A percentile compares a stretch with the other conserved stretches of the same genome.
phyloP scores from a whole-genome alignment of 92 coral and sea anemone genomes.

The Nematostella vectensis region DNA sequence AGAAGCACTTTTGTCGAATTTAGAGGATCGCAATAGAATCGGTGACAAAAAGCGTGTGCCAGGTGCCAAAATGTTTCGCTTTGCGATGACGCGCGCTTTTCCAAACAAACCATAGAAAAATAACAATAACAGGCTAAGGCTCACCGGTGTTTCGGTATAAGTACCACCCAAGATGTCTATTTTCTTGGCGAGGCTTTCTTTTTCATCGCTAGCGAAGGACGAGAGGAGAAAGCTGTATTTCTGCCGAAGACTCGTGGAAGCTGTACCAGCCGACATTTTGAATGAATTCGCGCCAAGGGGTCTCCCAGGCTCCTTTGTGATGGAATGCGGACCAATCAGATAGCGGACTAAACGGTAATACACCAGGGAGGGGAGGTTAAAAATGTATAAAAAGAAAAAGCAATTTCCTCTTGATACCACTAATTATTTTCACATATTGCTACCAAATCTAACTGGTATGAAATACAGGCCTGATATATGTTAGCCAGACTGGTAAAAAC shows the following conservation, averaged over 20 bases:
- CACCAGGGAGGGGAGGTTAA: background rate
- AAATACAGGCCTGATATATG: too few relatives aligned
- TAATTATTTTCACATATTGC: too few relatives aligned
- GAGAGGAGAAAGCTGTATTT: conserved; percentile 71
- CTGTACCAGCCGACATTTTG: conserved; percentile 60
- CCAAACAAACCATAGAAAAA: background rate
- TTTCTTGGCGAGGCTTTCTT: conserved; percentile 34
- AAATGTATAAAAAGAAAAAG: too few relatives aligned
- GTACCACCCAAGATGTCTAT: conserved; percentile 80
- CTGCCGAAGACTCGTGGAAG: conserved; percentile 5
- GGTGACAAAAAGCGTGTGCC: too few relatives aligned
- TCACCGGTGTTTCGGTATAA: conserved; percentile 73
- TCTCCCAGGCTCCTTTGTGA: too few relatives aligned
- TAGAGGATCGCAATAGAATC: too few relatives aligned
- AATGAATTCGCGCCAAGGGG: too few relatives aligned
- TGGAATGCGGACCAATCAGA: conserved; percentile 1
- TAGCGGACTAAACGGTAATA: background rate
- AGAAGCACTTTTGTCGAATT: too few relatives aligned
- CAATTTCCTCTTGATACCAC: too few relatives aligned
- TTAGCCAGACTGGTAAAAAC: too few relatives aligned
- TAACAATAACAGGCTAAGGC: conserved; percentile 2
- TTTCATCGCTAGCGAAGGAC: conserved; percentile 68
- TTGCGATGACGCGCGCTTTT: background rate
- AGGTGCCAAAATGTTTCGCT: background rate
- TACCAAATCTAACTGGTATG: too few relatives aligned